These are phyloP conservation scores for Astyanax mexicanus DNA, from an alignment of 2,797 vertebrate genomes.

Conservation along the genomic window DNA sequence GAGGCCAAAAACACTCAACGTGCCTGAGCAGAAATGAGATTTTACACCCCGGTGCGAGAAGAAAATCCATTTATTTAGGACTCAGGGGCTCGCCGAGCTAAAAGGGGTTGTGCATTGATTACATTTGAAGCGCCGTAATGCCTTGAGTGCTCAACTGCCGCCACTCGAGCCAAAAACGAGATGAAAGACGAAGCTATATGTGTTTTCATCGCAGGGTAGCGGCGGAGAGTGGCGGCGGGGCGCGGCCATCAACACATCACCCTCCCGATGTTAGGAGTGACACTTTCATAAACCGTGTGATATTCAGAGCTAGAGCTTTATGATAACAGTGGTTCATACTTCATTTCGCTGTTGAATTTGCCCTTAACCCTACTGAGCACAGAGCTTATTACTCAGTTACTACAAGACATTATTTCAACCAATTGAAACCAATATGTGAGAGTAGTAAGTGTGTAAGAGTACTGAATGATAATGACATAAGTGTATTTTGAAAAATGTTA, in stretches of 20 bases:
- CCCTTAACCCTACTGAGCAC: no score
- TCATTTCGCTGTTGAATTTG: background rate
- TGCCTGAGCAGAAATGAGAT: conserved; percentile 50
- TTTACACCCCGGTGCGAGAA: conserved; percentile 55
- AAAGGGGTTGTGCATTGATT: conserved; percentile 65
- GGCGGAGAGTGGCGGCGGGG: background rate
- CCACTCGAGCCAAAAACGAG: conserved; percentile 44
- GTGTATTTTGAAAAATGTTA: no score
- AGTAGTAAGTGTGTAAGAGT: no score
- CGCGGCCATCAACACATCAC: conserved; percentile 25
- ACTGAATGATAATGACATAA: no score
- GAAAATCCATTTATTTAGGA: conserved; percentile 66
- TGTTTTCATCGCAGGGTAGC: conserved; percentile 52
- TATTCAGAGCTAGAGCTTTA: background rate
- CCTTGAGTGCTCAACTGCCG: conserved; percentile 57
- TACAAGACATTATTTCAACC: no score
- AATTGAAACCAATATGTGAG: no score
- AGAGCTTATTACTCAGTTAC: no score
- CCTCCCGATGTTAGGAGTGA: conserved; percentile 35
- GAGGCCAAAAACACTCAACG: conserved; percentile 47
- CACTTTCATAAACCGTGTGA: conserved; percentile 25
- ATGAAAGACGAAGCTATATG: conserved; percentile 60
- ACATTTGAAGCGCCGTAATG: conserved; percentile 59
- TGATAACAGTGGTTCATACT: background rate
- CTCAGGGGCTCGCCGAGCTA: conserved; percentile 52